These are phyloP conservation scores for Sarcophaga peregrina DNA, from an alignment of 1,140 invertebrate genomes.

Conservation along the genomic window DNA sequence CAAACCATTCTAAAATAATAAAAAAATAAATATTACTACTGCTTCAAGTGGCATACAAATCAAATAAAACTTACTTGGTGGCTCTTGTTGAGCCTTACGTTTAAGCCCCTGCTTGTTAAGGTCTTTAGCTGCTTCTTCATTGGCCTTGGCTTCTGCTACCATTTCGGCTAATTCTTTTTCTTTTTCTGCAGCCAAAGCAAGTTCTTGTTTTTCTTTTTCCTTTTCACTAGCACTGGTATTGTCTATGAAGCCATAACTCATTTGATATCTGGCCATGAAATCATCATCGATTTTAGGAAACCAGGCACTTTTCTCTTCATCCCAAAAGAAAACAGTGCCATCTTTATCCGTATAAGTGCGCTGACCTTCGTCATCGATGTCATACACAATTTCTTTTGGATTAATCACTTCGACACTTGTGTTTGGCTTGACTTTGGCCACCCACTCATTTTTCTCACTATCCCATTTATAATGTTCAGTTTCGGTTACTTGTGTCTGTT, in stretches of 20 bases:
- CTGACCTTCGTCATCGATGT: constrained; percentile 78
- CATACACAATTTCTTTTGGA: constrained; percentile 70
- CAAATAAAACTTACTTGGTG: constrained; percentile 58
- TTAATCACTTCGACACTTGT: constrained; percentile 35
- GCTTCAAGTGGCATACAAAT: not conserved
- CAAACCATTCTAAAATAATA: constrained; percentile 83
- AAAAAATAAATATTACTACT: not conserved
- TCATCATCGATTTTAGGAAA: constrained; percentile 98
- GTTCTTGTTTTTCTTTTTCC: constrained; percentile 56
- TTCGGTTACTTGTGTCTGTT: constrained; percentile 55
- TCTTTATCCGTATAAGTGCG: constrained; percentile 88
- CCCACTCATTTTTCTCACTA: constrained; percentile 61
- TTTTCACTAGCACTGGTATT: constrained; percentile 66
- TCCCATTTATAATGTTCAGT: constrained; percentile 65
- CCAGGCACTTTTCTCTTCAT: constrained; percentile 90
- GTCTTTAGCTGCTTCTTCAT: constrained; percentile 54
- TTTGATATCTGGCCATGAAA: constrained; percentile 95
- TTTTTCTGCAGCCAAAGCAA: constrained; percentile 53
- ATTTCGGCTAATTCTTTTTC: constrained; percentile 56
- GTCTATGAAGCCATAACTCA: constrained; percentile 90
- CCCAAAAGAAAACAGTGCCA: constrained; percentile 92
- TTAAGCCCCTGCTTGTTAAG: constrained; percentile 56
- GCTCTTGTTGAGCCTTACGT: constrained; percentile 67
- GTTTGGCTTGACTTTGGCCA: constrained; percentile 47
- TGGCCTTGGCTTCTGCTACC: constrained; percentile 55